Base-by-base conservation (phyloP, 2,113 vertebrate species). In the Poeciliopsis retropinna region DNA sequence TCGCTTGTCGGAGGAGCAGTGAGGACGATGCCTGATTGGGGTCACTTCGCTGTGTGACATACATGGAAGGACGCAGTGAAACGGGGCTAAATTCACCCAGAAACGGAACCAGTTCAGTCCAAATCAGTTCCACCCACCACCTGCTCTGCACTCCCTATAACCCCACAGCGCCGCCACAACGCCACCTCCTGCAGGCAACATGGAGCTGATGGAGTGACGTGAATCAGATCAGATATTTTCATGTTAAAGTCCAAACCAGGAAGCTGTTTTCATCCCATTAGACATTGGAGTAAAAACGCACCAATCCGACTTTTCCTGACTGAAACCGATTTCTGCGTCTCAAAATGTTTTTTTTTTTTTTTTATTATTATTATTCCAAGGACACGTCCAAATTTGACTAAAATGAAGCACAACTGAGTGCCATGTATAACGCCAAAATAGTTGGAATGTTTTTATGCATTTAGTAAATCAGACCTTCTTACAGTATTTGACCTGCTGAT, bases 41-140 rank as follows among this genome's bases (percentile, higher is more conserved):
- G 91, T 91, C 91, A 90, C 75, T 67, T 85, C 63, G 5, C 81
- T 75, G 87, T 89, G 87, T 88, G 86, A 90, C 70, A 70, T 83
- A 82, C 75, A 79, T 76, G 66, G 17, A 57, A 57, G 51, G 51
- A 57, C 65, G 72, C 72, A 66, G 44, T 51, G 61, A 85, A 87
- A 83, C 68, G 66, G 77, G 83, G 84, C 81, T 75, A 74, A 19
- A 10, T 75, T 84, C 65, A 29, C 76, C 72, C 75, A 77, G 66
- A 86, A 78, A 84, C 66, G 32, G 57, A 86, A 66, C 29, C 28
- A 54, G 29, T 60, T 70, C 67, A 75, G 75, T 75, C 64, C 76
- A 83, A 75, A 83, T 68, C 25, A 84, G 82, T 73, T 75, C 47
- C 64, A 81, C 70, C 75, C 72, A 57, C 79, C 67, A 88, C 78